Evolutionary conservation across 2,797 vertebrate species (phyloP).

Genomic region (Poeciliopsis turneri): DNA sequence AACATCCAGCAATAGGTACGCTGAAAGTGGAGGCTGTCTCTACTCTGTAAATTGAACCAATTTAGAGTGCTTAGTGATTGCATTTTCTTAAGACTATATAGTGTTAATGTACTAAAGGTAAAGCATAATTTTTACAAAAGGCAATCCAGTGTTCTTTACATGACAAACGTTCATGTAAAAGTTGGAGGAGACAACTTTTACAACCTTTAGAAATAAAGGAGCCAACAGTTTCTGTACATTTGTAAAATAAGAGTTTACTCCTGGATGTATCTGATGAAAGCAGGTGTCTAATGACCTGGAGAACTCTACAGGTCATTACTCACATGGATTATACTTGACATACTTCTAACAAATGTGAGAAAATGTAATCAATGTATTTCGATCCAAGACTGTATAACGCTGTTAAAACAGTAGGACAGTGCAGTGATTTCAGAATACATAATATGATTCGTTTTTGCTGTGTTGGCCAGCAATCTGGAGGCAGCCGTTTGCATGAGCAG

Average conservation of each 20-base stretch:
- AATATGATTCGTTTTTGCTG: not conserved
- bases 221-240: not conserved
- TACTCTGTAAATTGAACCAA: not conserved
- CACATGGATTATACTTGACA: not conserved
- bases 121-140: not conserved
- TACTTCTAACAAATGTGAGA: not conserved
- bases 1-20: conserved; percentile 4
- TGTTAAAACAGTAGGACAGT: not conserved
- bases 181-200: not conserved
- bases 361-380: not conserved
- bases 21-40: not conserved
- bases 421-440: not conserved
- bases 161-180: not conserved
- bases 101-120: not conserved
- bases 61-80: not conserved
- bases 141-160: not conserved
- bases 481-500: not conserved
- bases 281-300: not conserved
- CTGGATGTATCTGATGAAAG: not conserved
- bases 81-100: not conserved
- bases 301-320: not conserved
- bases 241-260: not conserved
- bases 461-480: not conserved
- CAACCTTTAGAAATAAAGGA: not conserved
- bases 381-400: not conserved